A percentile compares a stretch with the other conserved stretches of the same genome.
Evolutionary conservation across 1,140 invertebrate species (phyloP).

Genomic region (Drosophila yakuba): DNA sequence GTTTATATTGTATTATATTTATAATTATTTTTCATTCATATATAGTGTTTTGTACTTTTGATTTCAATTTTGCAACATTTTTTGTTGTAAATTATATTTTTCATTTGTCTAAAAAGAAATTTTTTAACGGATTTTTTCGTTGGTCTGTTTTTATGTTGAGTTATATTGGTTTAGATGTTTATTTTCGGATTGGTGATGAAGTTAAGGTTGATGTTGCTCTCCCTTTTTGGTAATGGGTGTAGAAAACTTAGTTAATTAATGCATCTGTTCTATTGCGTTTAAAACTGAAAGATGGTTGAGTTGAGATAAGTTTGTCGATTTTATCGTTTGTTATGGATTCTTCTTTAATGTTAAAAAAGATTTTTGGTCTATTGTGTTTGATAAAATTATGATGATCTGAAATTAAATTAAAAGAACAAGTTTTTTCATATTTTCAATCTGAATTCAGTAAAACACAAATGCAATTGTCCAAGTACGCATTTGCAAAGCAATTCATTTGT

Average conservation of each 20-base stretch:
- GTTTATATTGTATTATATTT: slow-evolving; percentile 2
- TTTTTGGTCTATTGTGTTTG: slow-evolving; percentile 80
- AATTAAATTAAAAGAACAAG: slow-evolving; percentile 43
- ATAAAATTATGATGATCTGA: slow-evolving; percentile 84
- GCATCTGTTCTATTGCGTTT: slow-evolving; percentile 76
- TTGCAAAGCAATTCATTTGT: background rate
- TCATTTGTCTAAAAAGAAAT: slow-evolving; percentile 15
- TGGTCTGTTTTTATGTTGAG: slow-evolving; percentile 19
- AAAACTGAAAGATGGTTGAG: slow-evolving; percentile 71
- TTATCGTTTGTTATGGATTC: slow-evolving; percentile 17
- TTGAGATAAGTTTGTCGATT: slow-evolving; percentile 27
- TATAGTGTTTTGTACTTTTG: slow-evolving; percentile 75
- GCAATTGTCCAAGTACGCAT: background rate
- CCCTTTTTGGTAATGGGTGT: slow-evolving; percentile 11
- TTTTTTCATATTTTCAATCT: slow-evolving; percentile 16
- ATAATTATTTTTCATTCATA: slow-evolving; percentile 15
- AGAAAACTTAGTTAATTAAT: slow-evolving; percentile 49
- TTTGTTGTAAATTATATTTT: slow-evolving; percentile 26
- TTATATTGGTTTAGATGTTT: background rate
- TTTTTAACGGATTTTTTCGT: slow-evolving; percentile 29
- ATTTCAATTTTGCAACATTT: slow-evolving; percentile 66
- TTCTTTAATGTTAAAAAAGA: slow-evolving; percentile 60
- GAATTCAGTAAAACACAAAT: slow-evolving; percentile 1
- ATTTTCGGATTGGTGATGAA: slow-evolving; percentile 14
- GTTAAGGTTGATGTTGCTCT: slow-evolving; percentile 35